Base-by-base conservation (phyloP, 2,797 vertebrate genomes). In the Myripristis jacobus region DNA sequence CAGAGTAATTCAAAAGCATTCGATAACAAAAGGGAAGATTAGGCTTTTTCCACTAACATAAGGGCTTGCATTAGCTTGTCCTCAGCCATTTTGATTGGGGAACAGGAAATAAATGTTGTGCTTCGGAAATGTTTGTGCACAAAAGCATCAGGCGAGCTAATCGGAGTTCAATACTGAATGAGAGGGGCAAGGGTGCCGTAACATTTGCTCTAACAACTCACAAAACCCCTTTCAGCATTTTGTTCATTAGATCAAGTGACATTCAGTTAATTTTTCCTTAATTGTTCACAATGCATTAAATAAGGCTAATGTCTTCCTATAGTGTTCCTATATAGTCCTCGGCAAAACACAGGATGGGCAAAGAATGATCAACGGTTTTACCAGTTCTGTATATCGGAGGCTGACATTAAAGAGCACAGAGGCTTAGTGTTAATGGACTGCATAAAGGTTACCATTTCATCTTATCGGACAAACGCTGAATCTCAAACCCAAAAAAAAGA, bases 261-360 rank as follows among this genome's bases (percentile, higher is more conserved):
- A 89, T 87, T 89, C 78, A 82, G 43, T 70, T 70, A 76, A 75
- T 71, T 75, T 70, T 52, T n/a, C n/a, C n/a, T 71, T 60, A 60
- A 73, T 77, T 21, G 43, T 27, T 19, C 59, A 80, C 46, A 81
- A 83, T 69, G 60, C 62, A 64, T 73, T 81, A 84, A 66, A 76
- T 81, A 77, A 89, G 80, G 81, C 77, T 67, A 67, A 67, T 41
- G 47, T 78, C 31, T 59, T 60, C 66, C 56, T 70, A 72, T 57
- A 8, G 61, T 70, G 68, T 71, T 79, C 53, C 67, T 36, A 43
- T 41, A 60, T 13, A 66, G 59, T 25, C 52, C 44, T 77, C 62
- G 24, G 61, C 70, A 54, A 78, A 74, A 36, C 34, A 76, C 56
- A 43, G 69, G 66, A 52, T 59, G 66, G 67, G 67, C 3, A 75